These are phyloP conservation scores for Diprion similis DNA, from an alignment of 1,140 invertebrate species.

Conservation along the genomic window DNA sequence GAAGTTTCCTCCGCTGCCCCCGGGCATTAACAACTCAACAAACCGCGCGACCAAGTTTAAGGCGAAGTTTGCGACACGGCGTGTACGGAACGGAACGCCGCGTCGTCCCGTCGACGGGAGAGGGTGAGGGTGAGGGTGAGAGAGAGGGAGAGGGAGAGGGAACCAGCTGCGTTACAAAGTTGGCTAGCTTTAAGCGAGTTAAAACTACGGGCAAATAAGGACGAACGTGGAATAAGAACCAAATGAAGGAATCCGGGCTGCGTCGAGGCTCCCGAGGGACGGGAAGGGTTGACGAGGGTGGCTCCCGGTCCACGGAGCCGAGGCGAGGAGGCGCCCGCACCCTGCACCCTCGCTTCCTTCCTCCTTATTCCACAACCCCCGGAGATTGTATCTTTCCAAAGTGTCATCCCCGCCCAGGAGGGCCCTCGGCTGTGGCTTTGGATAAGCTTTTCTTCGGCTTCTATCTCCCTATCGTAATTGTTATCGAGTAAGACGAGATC, in stretches of 20 bases:
- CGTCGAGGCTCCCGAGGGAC: not conserved
- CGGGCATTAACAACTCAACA: conserved; percentile 7
- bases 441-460: not conserved
- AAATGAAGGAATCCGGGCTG: not conserved
- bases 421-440: not conserved
- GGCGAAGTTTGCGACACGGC: not conserved
- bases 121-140: not conserved
- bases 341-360: not conserved
- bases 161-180: conserved; percentile 16
- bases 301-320: not conserved
- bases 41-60: not conserved
- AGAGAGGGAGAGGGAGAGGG: not conserved
- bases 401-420: not conserved
- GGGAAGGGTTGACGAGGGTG: conserved; percentile 6
- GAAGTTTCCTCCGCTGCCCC: not conserved
- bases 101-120: not conserved
- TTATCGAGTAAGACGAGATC: not conserved
- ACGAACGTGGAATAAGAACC: conserved; percentile 12
- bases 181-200: conserved; percentile 15
- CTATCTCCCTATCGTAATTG: conserved; percentile 1
- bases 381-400: not conserved
- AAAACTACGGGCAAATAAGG: conserved; percentile 15
- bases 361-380: not conserved
- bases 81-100: not conserved
- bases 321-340: not conserved